Evolutionary conservation across 2,888 invertebrate species (phyloP), one percentile per base, ranked within the genome.

Genomic region (Tetragonula carbonaria): DNA sequence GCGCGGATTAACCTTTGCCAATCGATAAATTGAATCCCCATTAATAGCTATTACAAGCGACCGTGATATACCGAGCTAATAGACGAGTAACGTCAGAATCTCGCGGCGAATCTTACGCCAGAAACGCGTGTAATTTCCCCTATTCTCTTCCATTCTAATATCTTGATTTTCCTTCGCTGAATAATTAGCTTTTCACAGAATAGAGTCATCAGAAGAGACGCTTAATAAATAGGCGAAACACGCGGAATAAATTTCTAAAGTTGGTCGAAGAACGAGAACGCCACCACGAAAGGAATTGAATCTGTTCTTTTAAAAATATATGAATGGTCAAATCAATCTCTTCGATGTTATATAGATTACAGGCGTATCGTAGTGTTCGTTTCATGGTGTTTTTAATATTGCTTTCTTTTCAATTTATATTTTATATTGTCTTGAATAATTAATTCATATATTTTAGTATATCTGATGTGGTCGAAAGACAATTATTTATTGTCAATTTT

Each of bases 181-280:
- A 80, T 78, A 78, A 18, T 50, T 28, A 21, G 23, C 8, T 57
- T 89, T 83, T 81, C 85, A 85, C 80, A 89, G 88, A 33, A 92
- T 92, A 91, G 85, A 92, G 91, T 89, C 91, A 88, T 92, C 91
- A 90, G 86, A 79, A 87, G 88, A 82, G 88, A 82, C 84, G 86
- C 87, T 90, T 90, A 89, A 92, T 91, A 91, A 91, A 88, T 87
- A 90, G 78, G 79, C 76, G 77, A 86, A 90, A 88, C 83, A n/a
- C 73, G 59, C 21, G 74, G 81, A 78, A 86, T 90, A 89, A 89
- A 88, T 87, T 88, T 77, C 28, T 38, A 65, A n/a, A 62, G 62
- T 45, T 67, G 45, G 53, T n/a, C 16, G 33, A 38, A 11, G n/a
- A 63, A 18, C 23, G 28, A 65, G 50, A 53, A 33, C 23, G 33